These are phyloP conservation scores for Eulacestoma nigropectus DNA, from an alignment of 2,113 vertebrate species.

Conservation along the genomic window DNA sequence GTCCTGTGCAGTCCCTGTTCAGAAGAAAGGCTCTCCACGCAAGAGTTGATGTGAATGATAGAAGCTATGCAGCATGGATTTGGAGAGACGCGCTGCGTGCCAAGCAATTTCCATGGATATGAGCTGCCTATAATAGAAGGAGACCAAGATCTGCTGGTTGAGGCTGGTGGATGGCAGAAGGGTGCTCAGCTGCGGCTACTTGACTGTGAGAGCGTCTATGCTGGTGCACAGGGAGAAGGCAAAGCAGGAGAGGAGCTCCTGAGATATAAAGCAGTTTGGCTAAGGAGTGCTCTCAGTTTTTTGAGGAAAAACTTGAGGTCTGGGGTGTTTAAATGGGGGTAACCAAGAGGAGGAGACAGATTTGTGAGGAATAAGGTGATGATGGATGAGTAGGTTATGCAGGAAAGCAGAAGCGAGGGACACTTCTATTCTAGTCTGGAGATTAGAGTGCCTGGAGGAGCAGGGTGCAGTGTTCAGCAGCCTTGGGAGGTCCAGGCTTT, in stretches of 20 bases:
- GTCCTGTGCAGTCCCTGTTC: neutral
- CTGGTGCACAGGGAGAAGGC: neutral
- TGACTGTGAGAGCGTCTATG: neutral
- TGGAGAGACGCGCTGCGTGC: neutral
- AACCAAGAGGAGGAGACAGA: neutral
- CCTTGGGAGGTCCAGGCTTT: neutral
- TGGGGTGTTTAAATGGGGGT: neutral
- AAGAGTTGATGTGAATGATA: neutral
- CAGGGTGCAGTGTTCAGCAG: neutral
- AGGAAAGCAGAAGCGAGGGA: neutral
- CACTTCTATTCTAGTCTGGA: neutral
- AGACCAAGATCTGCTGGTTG: neutral
- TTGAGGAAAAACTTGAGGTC: neutral
- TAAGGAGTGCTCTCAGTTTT: neutral
- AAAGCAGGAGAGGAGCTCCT: neutral
- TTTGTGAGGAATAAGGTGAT: neutral
- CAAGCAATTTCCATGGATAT: neutral
- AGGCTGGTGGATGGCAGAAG: neutral
- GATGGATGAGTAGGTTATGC: neutral
- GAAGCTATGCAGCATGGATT: neutral
- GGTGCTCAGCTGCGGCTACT: rapidly evolving
- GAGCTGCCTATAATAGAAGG: neutral
- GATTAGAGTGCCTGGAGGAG: neutral
- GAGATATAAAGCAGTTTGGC: neutral
- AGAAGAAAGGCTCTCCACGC: neutral